Base-by-base conservation (phyloP, 2,113 vertebrate genomes). In the Callionymus lyra region DNA sequence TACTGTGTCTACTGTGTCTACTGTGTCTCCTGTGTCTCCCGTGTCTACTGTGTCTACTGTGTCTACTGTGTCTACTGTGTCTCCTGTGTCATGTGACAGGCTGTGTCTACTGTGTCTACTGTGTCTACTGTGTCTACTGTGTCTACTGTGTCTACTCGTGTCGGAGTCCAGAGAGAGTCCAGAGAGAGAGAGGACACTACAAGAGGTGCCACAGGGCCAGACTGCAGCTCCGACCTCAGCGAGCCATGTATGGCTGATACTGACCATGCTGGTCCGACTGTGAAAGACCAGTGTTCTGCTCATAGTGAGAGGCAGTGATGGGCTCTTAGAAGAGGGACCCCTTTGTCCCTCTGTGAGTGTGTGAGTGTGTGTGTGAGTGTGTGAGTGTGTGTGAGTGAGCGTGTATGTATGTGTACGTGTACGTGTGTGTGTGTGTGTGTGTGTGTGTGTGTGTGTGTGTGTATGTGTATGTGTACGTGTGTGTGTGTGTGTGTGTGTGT, bases 211-310 rank as follows among this genome's bases (percentile, higher is more conserved):
- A 59, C 65, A 27, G 59, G 60, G 65, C 57, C 63, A 61, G 50
- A 70, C 69, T 70, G 57, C 38, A 3, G 53, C 72, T 55, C 76
- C 56, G 70, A 76, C 74, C 74, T 70, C 37, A 10, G 45, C 59
- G 59, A 50, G 56, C 61, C 56, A 66, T 79, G 72, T 70, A 76
- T 59, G 63, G 76, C 64, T 64, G 59, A 43, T 63, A 65, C 64
- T 68, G 64, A 70, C 63, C 65, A 74, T 66, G 56, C 59, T 31
- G 57, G 71, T 70, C 66, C 63, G 50, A 55, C 63, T 77, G 72
- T 81, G 70, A 80, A 80, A 76, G 74, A 60, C 69, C 65, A 70
- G 72, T 82, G 76, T 84, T 85, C 71, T 81, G 70, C 70, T 83
- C 71, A 70, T 63, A 50, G 72, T 79, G 71, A 71, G 79, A 82